Evolutionary conservation across 2,888 invertebrate genomes (phyloP).

Genomic region (Drosophila sordidapex): DNA sequence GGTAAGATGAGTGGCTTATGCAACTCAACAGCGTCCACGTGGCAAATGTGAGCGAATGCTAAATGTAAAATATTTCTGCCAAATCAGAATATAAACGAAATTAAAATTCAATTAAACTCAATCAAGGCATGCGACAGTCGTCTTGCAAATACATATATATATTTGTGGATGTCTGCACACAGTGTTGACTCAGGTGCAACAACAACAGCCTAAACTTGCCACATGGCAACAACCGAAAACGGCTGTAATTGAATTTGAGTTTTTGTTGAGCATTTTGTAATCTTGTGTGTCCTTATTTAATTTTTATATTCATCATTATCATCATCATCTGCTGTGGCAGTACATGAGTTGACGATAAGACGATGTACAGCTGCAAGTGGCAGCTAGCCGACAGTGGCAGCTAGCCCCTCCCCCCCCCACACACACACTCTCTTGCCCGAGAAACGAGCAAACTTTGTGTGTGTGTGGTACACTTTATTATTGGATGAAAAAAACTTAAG

Average conservation of each 20-base stretch:
- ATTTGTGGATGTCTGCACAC: background rate
- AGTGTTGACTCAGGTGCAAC: constrained; percentile 18
- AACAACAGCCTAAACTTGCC: constrained; percentile 17
- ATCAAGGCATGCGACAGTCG: constrained; percentile 45
- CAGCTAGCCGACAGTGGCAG: constrained; percentile 51
- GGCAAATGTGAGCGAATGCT: constrained; percentile 20
- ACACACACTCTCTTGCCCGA: background rate
- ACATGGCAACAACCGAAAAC: constrained; percentile 32
- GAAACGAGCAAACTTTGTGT: constrained; percentile 17
- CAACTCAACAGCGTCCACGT: background rate
- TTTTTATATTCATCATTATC: constrained; percentile 44
- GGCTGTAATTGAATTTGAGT: constrained; percentile 53
- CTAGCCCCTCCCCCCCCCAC: background rate
- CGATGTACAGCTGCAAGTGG: constrained; percentile 58
- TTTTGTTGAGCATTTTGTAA: constrained; percentile 58
- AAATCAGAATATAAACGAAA: constrained; percentile 42
- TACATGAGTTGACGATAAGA: constrained; percentile 38
- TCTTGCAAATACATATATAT: background rate
- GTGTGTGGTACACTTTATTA: constrained; percentile 57
- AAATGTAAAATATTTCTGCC: constrained; percentile 31
- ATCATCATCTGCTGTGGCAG: constrained; percentile 11
- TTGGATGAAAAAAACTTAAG: constrained; percentile 79
- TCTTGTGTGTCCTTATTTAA: constrained; percentile 67
- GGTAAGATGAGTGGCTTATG: too few species aligned
- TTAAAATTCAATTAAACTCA: constrained; percentile 70